phyloP scores from a whole-genome alignment of 2,888 invertebrate genomes.

The Sinelater perroti region DNA sequence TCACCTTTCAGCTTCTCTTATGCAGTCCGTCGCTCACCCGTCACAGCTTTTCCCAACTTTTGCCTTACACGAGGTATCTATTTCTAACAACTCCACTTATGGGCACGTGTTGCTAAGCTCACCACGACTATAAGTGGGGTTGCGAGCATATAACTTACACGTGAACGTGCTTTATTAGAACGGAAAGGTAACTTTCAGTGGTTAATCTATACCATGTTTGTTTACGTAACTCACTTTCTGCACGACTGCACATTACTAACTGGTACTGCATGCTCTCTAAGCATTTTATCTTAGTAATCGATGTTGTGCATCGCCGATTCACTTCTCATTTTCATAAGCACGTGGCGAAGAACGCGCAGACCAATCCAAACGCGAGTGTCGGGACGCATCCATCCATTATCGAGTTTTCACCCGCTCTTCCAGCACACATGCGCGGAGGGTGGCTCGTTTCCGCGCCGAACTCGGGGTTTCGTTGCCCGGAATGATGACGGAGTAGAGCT shows the following conservation, averaged over 20 bases:
- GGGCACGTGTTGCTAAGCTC: background rate
- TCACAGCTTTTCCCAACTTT: slow-evolving; percentile 34
- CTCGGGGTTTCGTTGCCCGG: slow-evolving; percentile 39
- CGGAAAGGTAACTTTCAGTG: slow-evolving; percentile 13
- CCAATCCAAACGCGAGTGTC: slow-evolving; percentile 26
- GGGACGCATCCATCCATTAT: slow-evolving; percentile 36
- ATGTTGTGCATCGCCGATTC: slow-evolving; percentile 2
- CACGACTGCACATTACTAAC: slow-evolving; percentile 21
- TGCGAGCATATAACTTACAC: slow-evolving; percentile 6
- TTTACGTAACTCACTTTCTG: slow-evolving; percentile 14
- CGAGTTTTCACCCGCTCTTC: slow-evolving; percentile 40
- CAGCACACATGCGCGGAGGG: slow-evolving; percentile 39
- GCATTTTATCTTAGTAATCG: slow-evolving; percentile 12
- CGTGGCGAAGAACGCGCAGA: slow-evolving; percentile 24
- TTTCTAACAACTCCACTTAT: background rate
- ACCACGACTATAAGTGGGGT: background rate
- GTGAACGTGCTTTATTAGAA: slow-evolving; percentile 20
- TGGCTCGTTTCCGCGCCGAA: slow-evolving; percentile 41
- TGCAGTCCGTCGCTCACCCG: slow-evolving; percentile 31
- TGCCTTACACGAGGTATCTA: slow-evolving; percentile 27
- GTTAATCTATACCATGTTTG: slow-evolving; percentile 10
- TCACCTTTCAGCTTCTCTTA: slow-evolving; percentile 36
- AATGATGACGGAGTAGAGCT: slow-evolving; percentile 35
- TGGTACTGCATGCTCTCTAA: slow-evolving; percentile 19
- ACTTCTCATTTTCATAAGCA: slow-evolving; percentile 22